Conservation (phyloP, 2,113 vertebrate genomes). For the Camelus dromedarius region DNA sequence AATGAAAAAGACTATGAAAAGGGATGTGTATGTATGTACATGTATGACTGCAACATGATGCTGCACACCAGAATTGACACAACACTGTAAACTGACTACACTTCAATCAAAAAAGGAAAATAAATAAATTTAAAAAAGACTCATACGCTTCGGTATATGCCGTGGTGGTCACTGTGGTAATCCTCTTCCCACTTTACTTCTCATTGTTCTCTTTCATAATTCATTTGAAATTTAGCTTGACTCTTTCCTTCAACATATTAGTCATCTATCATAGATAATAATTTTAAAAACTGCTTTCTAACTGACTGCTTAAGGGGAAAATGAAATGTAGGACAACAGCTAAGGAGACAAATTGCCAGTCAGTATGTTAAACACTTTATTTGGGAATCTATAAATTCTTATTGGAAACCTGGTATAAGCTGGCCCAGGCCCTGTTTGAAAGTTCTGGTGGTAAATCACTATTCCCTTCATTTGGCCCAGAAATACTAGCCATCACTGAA, state of each 20-base stretch:
- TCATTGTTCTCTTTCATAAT: neutral
- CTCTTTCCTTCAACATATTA: neutral
- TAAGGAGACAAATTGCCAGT: neutral
- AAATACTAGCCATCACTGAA: neutral
- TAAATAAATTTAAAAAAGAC: no score
- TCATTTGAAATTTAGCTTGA: constrained; percentile 43
- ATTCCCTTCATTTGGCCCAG: neutral
- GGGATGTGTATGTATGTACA: no score
- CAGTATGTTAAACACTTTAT: neutral
- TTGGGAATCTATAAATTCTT: neutral
- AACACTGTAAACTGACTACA: no score
- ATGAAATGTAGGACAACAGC: neutral
- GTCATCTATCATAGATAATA: neutral
- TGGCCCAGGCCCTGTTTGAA: neutral
- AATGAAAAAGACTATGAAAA: no score
- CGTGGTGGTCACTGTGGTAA: neutral
- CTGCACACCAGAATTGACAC: no score
- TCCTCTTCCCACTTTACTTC: neutral
- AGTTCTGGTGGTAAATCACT: neutral
- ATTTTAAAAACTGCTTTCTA: constrained; percentile 36
- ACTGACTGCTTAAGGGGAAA: neutral
- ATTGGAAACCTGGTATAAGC: neutral
- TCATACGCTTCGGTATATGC: neutral
- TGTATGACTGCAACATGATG: no score
- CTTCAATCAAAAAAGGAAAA: no score